Evolutionary conservation across 1,140 invertebrate species (phyloP).

Genomic region (Bombus pascuorum): DNA sequence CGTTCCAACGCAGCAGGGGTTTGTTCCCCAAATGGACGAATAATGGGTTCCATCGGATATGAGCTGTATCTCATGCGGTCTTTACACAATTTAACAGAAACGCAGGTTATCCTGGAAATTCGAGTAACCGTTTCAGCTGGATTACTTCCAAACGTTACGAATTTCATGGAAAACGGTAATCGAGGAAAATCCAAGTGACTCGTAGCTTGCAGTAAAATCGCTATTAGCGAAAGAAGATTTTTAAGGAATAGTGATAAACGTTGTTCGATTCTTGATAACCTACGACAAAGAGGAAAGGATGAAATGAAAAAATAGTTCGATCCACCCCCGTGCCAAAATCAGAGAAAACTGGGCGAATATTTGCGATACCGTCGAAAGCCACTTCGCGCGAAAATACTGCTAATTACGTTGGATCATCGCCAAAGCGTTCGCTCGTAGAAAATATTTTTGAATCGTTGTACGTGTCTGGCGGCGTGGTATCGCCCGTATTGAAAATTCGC

Average conservation of each 20-base stretch:
- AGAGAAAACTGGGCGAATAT: constrained; percentile 51
- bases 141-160: constrained; percentile 30
- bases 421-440: constrained; percentile 47
- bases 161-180: not conserved
- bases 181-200: not conserved
- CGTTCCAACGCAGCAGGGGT: not conserved
- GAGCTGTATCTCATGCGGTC: not conserved
- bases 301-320: constrained; percentile 20
- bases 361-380: constrained; percentile 58
- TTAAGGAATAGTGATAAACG: not conserved
- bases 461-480: constrained; percentile 22
- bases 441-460: constrained; percentile 60
- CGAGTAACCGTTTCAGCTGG: not conserved
- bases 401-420: constrained; percentile 61
- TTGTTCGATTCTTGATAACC: constrained; percentile 12
- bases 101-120: not conserved
- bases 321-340: constrained; percentile 50
- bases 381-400: constrained; percentile 60
- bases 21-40: not conserved
- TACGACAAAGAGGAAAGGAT: not conserved
- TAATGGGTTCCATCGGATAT: not conserved
- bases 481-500: constrained; percentile 50
- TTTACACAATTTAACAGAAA: not conserved
- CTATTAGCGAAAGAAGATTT: not conserved
- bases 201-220: not conserved